A percentile compares a stretch with the other conserved stretches of the same genome.
Evolutionary conservation across 2,888 invertebrate genomes (phyloP).

Genomic region (Zelleria hepariella): DNA sequence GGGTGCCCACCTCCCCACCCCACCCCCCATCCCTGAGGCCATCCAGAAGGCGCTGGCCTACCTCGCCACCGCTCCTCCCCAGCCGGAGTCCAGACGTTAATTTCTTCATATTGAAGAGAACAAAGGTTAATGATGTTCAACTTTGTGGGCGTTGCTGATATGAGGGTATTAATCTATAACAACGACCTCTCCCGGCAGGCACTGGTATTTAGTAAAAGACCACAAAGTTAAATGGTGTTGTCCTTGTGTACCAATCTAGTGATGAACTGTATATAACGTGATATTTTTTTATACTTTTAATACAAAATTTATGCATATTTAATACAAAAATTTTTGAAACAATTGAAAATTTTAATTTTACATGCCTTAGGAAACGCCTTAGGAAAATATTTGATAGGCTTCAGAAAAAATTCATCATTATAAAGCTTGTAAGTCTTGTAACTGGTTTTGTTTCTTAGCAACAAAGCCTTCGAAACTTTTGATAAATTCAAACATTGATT

Average conservation of each 20-base stretch:
- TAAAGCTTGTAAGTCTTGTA: too few species aligned
- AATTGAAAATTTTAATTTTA: background rate
- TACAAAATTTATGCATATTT: background rate
- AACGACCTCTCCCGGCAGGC: too few species aligned
- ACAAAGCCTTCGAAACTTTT: too few species aligned
- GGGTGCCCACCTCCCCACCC: slow-evolving; percentile 74
- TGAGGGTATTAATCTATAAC: background rate
- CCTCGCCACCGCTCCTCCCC: slow-evolving; percentile 76
- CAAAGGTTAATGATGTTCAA: background rate
- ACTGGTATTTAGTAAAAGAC: too few species aligned
- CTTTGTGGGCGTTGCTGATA: background rate
- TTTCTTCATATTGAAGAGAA: slow-evolving; percentile 5
- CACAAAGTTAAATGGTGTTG: background rate
- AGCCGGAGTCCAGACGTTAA: slow-evolving; percentile 34
- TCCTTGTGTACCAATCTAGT: background rate
- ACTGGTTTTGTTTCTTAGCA: too few species aligned
- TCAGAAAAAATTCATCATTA: too few species aligned
- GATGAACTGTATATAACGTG: background rate
- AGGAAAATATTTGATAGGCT: too few species aligned
- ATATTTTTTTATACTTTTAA: slow-evolving; percentile 1
- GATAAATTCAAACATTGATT: too few species aligned
- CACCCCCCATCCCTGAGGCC: slow-evolving; percentile 79
- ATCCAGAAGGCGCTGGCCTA: slow-evolving; percentile 77
- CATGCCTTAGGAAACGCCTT: too few species aligned
- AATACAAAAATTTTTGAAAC: background rate